Conservation (phyloP, 2,888 invertebrate genomes). For the Galeruca laticollis region DNA sequence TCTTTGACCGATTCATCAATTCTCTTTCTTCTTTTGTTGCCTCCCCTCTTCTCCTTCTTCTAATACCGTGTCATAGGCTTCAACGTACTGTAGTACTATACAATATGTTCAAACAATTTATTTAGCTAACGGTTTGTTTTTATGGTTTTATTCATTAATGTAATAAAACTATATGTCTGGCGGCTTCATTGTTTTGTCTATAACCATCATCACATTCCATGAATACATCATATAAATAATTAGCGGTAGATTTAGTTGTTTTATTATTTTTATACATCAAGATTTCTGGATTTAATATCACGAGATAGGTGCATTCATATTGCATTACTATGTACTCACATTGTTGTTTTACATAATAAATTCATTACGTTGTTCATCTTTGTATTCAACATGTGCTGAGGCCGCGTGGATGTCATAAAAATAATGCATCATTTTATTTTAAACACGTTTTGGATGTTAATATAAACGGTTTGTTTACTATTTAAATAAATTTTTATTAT, state of each 20-base stretch:
- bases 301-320: constrained; percentile 27
- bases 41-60: too few species aligned
- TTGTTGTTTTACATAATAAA: constrained; percentile 44
- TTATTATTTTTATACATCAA: constrained; percentile 24
- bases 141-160: neutral
- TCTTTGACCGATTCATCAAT: too few species aligned
- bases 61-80: too few species aligned
- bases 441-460: constrained; percentile 42
- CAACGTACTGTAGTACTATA: too few species aligned
- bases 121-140: too few species aligned
- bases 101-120: too few species aligned
- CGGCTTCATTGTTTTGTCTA: neutral
- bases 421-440: constrained; percentile 39
- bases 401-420: constrained; percentile 48
- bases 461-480: constrained; percentile 39
- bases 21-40: too few species aligned
- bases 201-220: constrained; percentile 5
- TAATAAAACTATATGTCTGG: neutral
- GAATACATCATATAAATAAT: constrained; percentile 14
- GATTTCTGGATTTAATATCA: constrained; percentile 16
- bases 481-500: constrained; percentile 16
- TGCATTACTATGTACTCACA: constrained; percentile 35
- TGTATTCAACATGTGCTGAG: constrained; percentile 44
- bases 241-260: constrained; percentile 5
- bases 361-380: constrained; percentile 40